These are phyloP conservation scores for Coleophora deauratella DNA, from an alignment of 2,888 invertebrate genomes.

Conservation along the genomic window DNA sequence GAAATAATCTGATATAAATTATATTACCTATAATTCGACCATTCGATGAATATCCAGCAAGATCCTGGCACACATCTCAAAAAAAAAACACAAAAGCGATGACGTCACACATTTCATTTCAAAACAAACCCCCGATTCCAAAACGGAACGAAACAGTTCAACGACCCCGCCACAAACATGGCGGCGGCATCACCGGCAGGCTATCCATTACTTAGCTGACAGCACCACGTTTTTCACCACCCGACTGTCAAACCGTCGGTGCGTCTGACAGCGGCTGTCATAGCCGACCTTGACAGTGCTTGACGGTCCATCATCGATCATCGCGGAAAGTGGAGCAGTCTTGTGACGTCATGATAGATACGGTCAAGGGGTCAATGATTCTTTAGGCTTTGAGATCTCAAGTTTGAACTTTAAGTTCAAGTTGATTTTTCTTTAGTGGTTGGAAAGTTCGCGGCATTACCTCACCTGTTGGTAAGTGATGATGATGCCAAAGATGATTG, in stretches of 20 bases:
- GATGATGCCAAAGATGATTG: too few species aligned
- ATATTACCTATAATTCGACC: too few species aligned
- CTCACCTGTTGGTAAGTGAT: too few species aligned
- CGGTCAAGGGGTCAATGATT: constrained; percentile 1
- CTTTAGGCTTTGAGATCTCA: not conserved
- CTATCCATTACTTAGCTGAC: constrained; percentile 64
- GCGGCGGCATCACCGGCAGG: constrained; percentile 34
- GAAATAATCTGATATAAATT: too few species aligned
- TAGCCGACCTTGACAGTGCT: constrained; percentile 51
- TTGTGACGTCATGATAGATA: constrained; percentile 15
- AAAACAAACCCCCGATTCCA: constrained; percentile 6
- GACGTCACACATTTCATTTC: not conserved
- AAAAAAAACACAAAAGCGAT: not conserved
- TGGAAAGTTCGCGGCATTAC: too few species aligned
- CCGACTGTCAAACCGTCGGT: constrained; percentile 34
- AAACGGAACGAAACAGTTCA: constrained; percentile 30
- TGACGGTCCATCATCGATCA: constrained; percentile 49
- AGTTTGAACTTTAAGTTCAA: too few species aligned
- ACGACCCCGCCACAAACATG: constrained; percentile 42
- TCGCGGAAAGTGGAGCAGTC: constrained; percentile 13
- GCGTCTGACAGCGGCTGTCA: constrained; percentile 41
- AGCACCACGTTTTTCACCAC: constrained; percentile 55
- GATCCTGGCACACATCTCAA: not conserved
- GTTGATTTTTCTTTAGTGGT: too few species aligned
- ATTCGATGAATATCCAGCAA: too few species aligned